Conservation (phyloP, 2,113 vertebrate species). For the Anseranas semipalmata region DNA sequence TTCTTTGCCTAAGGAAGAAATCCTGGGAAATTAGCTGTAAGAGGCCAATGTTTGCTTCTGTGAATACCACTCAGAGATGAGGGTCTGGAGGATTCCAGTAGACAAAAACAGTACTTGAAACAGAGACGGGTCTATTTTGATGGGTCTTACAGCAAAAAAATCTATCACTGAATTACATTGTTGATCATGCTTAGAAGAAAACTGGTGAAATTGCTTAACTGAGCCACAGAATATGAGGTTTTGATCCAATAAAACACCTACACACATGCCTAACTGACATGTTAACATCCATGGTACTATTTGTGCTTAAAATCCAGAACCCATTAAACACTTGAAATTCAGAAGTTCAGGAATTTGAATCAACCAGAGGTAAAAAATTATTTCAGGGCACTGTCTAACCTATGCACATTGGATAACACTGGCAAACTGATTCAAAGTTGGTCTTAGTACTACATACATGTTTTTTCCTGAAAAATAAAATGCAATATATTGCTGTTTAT, state of each 20-base stretch:
- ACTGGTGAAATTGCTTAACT: not conserved
- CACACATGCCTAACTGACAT: not conserved
- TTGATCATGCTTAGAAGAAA: not conserved
- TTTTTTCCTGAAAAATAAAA: not conserved
- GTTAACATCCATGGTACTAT: not conserved
- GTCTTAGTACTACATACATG: not conserved
- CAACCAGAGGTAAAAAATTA: not conserved
- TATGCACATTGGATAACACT: not conserved
- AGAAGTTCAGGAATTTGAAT: not conserved
- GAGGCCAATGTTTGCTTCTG: not conserved
- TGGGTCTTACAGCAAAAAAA: not conserved
- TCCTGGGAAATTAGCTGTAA: not conserved
- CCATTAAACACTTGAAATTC: not conserved
- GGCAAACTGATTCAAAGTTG: fast-evolving
- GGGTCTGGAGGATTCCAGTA: not conserved
- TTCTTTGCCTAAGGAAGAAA: not conserved
- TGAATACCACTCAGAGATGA: not conserved
- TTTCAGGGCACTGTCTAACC: not conserved
- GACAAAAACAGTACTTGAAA: not conserved
- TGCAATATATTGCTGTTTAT: not conserved
- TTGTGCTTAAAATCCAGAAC: not conserved
- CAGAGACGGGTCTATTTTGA: not conserved
- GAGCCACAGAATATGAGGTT: not conserved
- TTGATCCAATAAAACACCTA: not conserved
- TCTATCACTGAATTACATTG: not conserved